A percentile compares a stretch with the other conserved stretches of the same genome.
Evolutionary conservation across 1,140 invertebrate genomes (phyloP).

Genomic region (Drosophila nasuta): DNA sequence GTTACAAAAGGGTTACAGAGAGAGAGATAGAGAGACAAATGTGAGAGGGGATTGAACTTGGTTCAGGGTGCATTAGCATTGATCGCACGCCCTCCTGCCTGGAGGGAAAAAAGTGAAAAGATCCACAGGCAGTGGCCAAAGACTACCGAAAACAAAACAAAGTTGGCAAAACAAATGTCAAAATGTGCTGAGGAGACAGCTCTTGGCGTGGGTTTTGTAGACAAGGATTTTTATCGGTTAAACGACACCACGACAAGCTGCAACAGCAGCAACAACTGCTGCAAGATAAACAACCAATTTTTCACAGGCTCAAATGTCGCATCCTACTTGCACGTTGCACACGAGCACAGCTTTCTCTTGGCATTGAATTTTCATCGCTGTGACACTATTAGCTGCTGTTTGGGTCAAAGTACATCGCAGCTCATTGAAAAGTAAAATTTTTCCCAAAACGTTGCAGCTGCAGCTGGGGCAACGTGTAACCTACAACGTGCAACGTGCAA

Average conservation of each 20-base stretch:
- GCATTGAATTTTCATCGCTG: conserved; percentile 48
- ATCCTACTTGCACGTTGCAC: conserved; percentile 35
- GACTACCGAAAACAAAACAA: not conserved
- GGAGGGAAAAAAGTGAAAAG: conserved; percentile 59
- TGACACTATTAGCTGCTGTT: conserved; percentile 60
- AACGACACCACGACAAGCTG: conserved; percentile 56
- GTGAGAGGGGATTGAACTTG: not conserved
- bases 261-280: not conserved
- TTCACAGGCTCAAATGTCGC: conserved; percentile 24
- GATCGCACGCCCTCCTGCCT: conserved; percentile 38
- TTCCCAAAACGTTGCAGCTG: conserved; percentile 42
- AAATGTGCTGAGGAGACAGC: conserved; percentile 38
- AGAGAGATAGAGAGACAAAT: no score
- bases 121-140: conserved; percentile 17
- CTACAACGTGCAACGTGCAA: conserved; percentile 6
- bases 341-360: conserved; percentile 54
- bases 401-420: conserved; percentile 64
- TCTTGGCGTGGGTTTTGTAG: conserved; percentile 52
- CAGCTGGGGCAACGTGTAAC: conserved; percentile 6
- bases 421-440: conserved; percentile 64
- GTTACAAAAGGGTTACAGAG: not conserved
- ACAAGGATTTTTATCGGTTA: conserved; percentile 65
- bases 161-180: conserved; percentile 31
- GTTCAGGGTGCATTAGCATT: conserved; percentile 7
- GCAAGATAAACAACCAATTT: conserved; percentile 29